phyloP scores from a whole-genome alignment of 2,888 invertebrate species.

The Napeogenes sylphis region DNA sequence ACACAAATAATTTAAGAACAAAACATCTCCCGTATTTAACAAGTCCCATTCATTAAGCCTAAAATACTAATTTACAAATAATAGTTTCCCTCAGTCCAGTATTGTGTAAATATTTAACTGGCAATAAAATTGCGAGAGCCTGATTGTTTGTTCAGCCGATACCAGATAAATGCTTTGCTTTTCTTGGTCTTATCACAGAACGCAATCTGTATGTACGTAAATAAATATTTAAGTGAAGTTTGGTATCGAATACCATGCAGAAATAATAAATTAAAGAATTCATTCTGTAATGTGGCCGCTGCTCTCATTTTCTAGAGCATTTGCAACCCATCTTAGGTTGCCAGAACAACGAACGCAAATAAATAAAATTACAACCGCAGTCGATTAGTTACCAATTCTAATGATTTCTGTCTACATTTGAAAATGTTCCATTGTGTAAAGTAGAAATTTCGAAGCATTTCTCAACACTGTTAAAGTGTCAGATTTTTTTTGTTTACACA shows the following conservation, averaged over 20 bases:
- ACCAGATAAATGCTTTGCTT: conserved; percentile 8
- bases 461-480: no score
- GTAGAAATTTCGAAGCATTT: no score
- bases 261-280: no score
- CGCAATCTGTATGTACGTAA: neutral
- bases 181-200: conserved; percentile 5
- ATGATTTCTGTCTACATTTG: no score
- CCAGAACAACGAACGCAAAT: neutral
- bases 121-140: conserved; percentile 9
- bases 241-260: no score
- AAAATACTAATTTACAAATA: conserved; percentile 3
- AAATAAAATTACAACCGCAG: neutral
- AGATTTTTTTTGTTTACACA: no score
- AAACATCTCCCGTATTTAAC: neutral
- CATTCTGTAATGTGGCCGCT: neutral
- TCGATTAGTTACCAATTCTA: neutral
- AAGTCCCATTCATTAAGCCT: neutral
- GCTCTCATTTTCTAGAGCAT: neutral
- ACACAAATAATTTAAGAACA: no score
- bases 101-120: conserved; percentile 11
- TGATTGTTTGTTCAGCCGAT: conserved; percentile 14
- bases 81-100: conserved; percentile 1
- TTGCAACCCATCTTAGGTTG: neutral
- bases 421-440: no score
- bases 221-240: no score